Evolutionary conservation across 2,797 vertebrate genomes (phyloP).

Genomic region (Artibeus lituratus): DNA sequence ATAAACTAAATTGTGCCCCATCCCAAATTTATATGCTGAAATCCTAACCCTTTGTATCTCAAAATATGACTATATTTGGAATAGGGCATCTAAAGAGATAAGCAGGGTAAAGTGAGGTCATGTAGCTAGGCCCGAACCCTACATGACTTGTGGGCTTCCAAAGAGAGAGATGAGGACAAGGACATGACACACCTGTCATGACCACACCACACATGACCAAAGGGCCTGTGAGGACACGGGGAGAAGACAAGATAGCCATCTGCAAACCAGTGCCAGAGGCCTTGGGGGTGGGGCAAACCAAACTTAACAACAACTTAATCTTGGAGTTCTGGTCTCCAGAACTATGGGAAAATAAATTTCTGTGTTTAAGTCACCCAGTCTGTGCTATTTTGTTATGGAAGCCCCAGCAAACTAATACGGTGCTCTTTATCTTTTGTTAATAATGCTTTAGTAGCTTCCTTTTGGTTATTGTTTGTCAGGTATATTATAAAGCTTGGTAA

Average conservation of each 20-base stretch:
- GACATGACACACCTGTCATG: too few species aligned
- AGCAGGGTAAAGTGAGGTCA: too few species aligned
- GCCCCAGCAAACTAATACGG: neutral
- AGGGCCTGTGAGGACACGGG: neutral
- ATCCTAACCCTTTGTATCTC: neutral
- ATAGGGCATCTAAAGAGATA: too few species aligned
- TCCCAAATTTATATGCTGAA: neutral
- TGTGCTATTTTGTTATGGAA: neutral
- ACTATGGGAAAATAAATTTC: neutral
- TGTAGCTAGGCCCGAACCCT: neutral
- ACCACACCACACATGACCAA: neutral
- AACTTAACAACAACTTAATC: neutral
- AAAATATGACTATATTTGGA: neutral
- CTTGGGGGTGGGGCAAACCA: neutral
- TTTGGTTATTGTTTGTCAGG: neutral
- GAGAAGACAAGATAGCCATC: neutral
- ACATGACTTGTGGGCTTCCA: neutral
- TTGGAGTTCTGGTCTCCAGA: neutral
- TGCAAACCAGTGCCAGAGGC: neutral
- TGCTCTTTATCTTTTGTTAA: neutral
- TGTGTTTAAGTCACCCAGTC: neutral
- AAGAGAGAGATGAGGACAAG: neutral
- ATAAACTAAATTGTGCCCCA: neutral
- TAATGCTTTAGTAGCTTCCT: neutral
- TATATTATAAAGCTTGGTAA: neutral